A percentile compares a stretch with the other conserved stretches of the same genome.
phyloP scores from a whole-genome alignment of 2,888 invertebrate genomes.

The Drosophila aldrichi region DNA sequence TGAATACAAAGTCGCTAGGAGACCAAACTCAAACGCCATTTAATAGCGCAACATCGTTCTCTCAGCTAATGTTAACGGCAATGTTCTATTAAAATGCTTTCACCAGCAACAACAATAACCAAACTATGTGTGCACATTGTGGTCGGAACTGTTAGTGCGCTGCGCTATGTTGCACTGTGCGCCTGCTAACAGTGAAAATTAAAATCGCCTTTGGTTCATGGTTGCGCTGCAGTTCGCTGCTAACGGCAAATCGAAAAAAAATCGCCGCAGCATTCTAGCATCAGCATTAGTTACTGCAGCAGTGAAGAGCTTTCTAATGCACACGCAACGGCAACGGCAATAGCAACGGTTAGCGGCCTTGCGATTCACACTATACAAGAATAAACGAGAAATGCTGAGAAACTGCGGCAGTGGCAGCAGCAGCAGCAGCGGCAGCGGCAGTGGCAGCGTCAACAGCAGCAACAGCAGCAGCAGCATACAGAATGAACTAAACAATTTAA shows the following conservation, averaged over 20 bases:
- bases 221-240: constrained; percentile 19
- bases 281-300: constrained; percentile 16
- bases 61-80: constrained; percentile 51
- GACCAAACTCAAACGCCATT: constrained; percentile 15
- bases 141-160: constrained; percentile 12
- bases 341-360: constrained; percentile 41
- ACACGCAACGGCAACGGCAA: constrained; percentile 17
- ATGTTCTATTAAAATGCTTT: constrained; percentile 59
- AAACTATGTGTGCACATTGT: constrained; percentile 9
- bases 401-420: constrained; percentile 20
- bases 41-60: constrained; percentile 26
- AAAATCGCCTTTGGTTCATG: constrained; percentile 30
- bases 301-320: constrained; percentile 47
- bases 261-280: constrained; percentile 18
- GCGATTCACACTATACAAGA: constrained; percentile 37
- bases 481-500: constrained; percentile 68
- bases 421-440: neutral
- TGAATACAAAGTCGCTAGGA: constrained; percentile 36
- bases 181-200: constrained; percentile 46
- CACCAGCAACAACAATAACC: constrained; percentile 24
- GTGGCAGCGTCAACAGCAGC: neutral
- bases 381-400: constrained; percentile 47
- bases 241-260: constrained; percentile 35
- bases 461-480: constrained; percentile 28
- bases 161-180: constrained; percentile 35